Evolutionary conservation across 2,113 vertebrate species (phyloP).

Genomic region (Edolisoma coerulescens): DNA sequence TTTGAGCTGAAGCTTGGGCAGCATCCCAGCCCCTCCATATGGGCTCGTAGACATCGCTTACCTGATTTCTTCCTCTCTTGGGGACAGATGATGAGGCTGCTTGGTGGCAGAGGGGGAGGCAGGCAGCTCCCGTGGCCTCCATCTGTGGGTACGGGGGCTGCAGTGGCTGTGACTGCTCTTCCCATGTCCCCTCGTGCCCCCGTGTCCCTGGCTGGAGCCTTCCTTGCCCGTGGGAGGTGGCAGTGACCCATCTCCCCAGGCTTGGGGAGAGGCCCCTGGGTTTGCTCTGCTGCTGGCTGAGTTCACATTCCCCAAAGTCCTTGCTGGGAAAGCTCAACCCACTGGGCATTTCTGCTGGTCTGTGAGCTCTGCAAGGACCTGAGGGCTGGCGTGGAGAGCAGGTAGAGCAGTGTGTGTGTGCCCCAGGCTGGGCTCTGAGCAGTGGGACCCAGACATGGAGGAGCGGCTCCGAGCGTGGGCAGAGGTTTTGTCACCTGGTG

Average conservation of each 20-base stretch:
- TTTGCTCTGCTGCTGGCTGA: not conserved
- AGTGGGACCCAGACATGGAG: too few relatives aligned
- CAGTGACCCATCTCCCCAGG: not conserved
- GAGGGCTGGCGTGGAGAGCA: not conserved
- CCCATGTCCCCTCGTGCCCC: not conserved
- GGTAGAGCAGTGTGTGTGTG: not conserved
- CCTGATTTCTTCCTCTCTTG: not conserved
- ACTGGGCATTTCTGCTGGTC: rapidly evolving
- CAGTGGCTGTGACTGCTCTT: not conserved
- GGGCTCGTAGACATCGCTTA: not conserved
- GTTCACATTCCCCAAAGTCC: not conserved
- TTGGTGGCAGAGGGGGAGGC: not conserved
- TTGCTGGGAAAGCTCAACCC: not conserved
- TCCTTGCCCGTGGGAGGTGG: not conserved
- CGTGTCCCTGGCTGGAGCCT: not conserved
- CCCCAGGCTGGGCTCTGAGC: not conserved
- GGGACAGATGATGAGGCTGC: not conserved
- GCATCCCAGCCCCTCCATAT: slow-evolving; percentile 28
- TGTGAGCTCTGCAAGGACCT: not conserved
- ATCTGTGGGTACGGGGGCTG: not conserved
- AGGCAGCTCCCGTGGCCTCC: not conserved
- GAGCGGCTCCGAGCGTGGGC: rapidly evolving
- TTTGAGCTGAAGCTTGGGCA: slow-evolving; percentile 47
- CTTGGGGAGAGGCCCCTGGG: rapidly evolving
- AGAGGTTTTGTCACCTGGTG: not conserved